Evolutionary conservation across 1,140 invertebrate species (phyloP), one percentile per base, ranked within the genome.

Genomic region (Campoletis sonorensis): DNA sequence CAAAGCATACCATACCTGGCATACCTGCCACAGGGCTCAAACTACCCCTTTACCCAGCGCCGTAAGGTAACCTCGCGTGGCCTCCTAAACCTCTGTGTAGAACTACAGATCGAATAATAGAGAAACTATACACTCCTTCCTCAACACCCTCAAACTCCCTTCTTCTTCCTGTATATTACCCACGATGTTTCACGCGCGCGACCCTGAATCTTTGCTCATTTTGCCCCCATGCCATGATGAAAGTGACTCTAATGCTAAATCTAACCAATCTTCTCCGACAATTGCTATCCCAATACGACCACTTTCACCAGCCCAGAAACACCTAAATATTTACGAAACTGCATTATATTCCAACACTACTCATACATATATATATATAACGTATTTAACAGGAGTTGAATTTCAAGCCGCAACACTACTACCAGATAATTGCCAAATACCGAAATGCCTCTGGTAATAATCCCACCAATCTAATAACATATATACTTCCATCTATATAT

Each of bases 1-100:
- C 84, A 83, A 83, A 78, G 78, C 82, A 84, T 81, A 82, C 79
- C 67, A 73, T 78, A 78, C 58, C 58, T 67, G 61, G 58, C 58
- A 61, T 45, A 64, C 76, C 30, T 33, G 26, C 73, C 27, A 77
- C 40, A 72, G 70, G 37, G 27, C 72, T 51, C 72, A 51, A 75
- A 27, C 23, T 75, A n/a, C 51, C 45, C 23, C 3, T 75, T 18
- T 75, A 75, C 45, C 26, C n/a, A n/a, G n/a, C n/a, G 30, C 21
- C 54, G 23, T 26, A 75, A 49, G 40, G 33, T 37, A 37, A 40
- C 37, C 54, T 45, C 70, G n/a, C 21, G 54, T 58, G 54, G 54
- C 21, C 21, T 58, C 18, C 18, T 21, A 58, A 58, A 58, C 21
- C 18, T 15, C 4, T 58, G 21, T 23, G 21, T 58, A 58, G 21